Percentiles rank a stretch among this genome's conserved stretches.
phyloP scores from a whole-genome alignment of 2,888 invertebrate genomes.

The Chorisops tibialis region DNA sequence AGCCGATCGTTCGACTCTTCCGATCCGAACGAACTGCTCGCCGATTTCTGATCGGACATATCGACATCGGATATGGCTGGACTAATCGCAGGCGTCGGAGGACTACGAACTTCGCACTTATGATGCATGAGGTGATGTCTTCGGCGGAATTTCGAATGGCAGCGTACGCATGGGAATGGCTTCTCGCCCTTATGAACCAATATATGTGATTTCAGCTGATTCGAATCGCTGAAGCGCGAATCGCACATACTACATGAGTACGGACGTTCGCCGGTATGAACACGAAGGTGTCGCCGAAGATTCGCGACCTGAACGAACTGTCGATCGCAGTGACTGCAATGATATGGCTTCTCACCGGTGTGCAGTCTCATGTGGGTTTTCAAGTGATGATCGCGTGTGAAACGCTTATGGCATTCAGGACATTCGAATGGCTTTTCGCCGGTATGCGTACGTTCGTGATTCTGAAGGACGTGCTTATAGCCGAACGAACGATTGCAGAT shows the following conservation, averaged over 20 bases:
- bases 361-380: constrained; percentile 91
- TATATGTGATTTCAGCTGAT: constrained; percentile 86
- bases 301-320: constrained; percentile 94
- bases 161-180: constrained; percentile 78
- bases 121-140: constrained; percentile 83
- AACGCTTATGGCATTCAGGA: constrained; percentile 85
- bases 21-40: constrained; percentile 46
- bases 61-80: constrained; percentile 36
- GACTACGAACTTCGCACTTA: constrained; percentile 63
- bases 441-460: constrained; percentile 91
- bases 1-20: constrained; percentile 42
- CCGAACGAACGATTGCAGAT: constrained; percentile 86
- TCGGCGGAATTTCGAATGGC: constrained; percentile 75
- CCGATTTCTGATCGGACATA: constrained; percentile 46
- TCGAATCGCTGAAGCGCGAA: constrained; percentile 85
- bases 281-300: constrained; percentile 79
- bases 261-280: constrained; percentile 88
- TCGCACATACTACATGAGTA: constrained; percentile 84
- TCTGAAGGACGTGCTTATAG: constrained; percentile 91
- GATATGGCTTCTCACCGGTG: constrained; percentile 91
- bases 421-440: constrained; percentile 94
- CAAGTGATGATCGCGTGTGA: constrained; percentile 88
- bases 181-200: constrained; percentile 88
- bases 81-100: constrained; percentile 46
- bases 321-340: constrained; percentile 86